Evolutionary conservation across 2,797 vertebrate species (phyloP), one percentile per base, ranked within the genome.

Genomic region (Hydrolagus colliei): DNA sequence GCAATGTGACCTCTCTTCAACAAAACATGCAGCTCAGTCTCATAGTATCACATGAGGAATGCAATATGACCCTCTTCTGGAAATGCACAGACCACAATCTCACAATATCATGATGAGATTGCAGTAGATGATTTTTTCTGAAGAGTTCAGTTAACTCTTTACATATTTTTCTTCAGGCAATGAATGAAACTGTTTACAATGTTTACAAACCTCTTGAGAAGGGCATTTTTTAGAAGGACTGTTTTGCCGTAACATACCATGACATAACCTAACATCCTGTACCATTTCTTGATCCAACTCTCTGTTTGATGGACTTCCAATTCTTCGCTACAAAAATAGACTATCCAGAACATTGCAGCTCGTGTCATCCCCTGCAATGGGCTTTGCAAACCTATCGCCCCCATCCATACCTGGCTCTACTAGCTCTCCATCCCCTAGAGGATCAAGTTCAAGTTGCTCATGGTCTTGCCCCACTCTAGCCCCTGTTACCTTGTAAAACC

Each of bases 61-160:
- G 79, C 79, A 84, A 84, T 71, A 68, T 13, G 79, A 84, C 52
- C 79, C 65, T 71, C 68, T 68, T 41, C 79, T 84, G 79, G 35
- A 84, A 84, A 84, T 32, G 5, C 65, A 71, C 79, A 71, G 9
- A 68, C 63, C 10, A 76, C 41, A 76, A 35, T 20, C 74, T 76
- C 16, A n/a, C 74, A 76, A n/a, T 77, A 77, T 77, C 75, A 77
- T 41, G 61, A 20, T 18, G 75, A 71, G 62, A 65, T 84, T 67
- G 65, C 65, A 35, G 79, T 68, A 68, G 65, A 71, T 84, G n/a
- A 84, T 84, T 84, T 71, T 52, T 20, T 20, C 18, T 77, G 41
- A 20, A 77, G 27, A 63, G 65, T 52, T 52, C 65, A 71, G 65
- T 84, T 84, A 84, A 84, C 79, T 65, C 79, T 71, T 71, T 32